A percentile compares a stretch with the other conserved stretches of the same genome.
phyloP scores from a whole-genome alignment of 2,113 vertebrate species.

The Pachyramphus minor region DNA sequence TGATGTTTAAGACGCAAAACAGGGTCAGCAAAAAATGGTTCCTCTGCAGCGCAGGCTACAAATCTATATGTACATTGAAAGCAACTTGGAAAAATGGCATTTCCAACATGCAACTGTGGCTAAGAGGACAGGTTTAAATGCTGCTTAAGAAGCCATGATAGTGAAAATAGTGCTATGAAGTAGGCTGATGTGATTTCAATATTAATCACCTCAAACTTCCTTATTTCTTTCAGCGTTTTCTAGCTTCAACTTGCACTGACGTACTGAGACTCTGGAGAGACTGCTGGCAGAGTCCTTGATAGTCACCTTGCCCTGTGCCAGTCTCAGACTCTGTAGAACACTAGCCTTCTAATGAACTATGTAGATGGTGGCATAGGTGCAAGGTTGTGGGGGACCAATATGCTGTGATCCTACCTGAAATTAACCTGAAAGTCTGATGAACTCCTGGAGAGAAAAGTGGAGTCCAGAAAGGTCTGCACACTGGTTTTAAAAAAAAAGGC shows the following conservation, averaged over 20 bases:
- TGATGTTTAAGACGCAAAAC: background rate
- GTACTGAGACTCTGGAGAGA: background rate
- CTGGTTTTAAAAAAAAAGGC: background rate
- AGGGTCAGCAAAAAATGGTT: conserved; percentile 7
- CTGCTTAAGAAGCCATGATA: background rate
- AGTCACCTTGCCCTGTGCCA: background rate
- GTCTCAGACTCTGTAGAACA: background rate
- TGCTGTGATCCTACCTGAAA: background rate
- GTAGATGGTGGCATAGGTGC: background rate
- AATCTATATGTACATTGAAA: background rate
- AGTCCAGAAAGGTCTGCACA: background rate
- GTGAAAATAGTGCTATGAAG: background rate
- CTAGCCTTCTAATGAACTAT: background rate
- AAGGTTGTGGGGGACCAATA: background rate
- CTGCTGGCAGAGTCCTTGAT: background rate
- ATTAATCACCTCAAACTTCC: background rate
- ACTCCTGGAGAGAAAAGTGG: background rate
- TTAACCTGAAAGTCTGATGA: background rate
- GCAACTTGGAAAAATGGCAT: background rate
- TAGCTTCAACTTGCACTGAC: background rate
- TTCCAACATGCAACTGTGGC: background rate
- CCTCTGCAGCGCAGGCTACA: background rate
- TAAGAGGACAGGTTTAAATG: background rate
- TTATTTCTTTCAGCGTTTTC: background rate
- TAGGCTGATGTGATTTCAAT: background rate